A percentile compares a stretch with the other conserved stretches of the same genome.
phyloP scores from a whole-genome alignment of 2,888 invertebrate genomes.

The Ernsta delagoae region DNA sequence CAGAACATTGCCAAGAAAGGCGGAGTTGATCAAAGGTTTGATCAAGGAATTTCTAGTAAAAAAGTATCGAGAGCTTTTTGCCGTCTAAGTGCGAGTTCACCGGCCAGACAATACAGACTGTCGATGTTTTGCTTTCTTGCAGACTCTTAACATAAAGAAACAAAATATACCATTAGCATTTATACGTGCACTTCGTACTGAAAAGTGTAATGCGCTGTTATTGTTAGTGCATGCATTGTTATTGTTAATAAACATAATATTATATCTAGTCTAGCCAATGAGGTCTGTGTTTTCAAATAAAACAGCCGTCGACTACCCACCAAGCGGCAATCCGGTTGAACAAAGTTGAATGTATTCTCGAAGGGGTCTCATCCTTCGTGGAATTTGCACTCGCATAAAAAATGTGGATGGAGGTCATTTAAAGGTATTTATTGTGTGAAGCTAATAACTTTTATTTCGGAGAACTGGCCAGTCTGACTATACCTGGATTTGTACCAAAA shows the following conservation, averaged over 20 bases:
- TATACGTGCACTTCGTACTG: too few relatives aligned
- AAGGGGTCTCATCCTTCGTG: constrained; percentile 72
- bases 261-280: not conserved
- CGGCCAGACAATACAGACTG: constrained; percentile 67
- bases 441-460: too few relatives aligned
- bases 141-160: constrained; percentile 33
- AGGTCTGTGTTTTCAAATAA: constrained; percentile 54
- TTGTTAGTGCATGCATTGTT: too few relatives aligned
- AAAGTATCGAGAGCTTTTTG: constrained; percentile 54
- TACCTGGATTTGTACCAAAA: too few relatives aligned
- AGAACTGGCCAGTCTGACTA: too few relatives aligned
- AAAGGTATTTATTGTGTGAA: constrained; percentile 43
- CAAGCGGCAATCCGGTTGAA: constrained; percentile 55
- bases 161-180: not conserved
- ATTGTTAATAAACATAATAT: too few relatives aligned
- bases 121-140: constrained; percentile 51
- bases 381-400: constrained; percentile 78
- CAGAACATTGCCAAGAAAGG: constrained; percentile 4
- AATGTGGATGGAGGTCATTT: constrained; percentile 54
- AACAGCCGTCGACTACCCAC: constrained; percentile 54
- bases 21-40: constrained; percentile 10
- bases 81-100: constrained; percentile 58
- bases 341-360: constrained; percentile 67
- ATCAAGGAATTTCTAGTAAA: constrained; percentile 50
- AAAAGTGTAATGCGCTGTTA: too few relatives aligned